These are phyloP conservation scores for Calliopum simillimum DNA, from an alignment of 2,888 invertebrate genomes.

Conservation along the genomic window DNA sequence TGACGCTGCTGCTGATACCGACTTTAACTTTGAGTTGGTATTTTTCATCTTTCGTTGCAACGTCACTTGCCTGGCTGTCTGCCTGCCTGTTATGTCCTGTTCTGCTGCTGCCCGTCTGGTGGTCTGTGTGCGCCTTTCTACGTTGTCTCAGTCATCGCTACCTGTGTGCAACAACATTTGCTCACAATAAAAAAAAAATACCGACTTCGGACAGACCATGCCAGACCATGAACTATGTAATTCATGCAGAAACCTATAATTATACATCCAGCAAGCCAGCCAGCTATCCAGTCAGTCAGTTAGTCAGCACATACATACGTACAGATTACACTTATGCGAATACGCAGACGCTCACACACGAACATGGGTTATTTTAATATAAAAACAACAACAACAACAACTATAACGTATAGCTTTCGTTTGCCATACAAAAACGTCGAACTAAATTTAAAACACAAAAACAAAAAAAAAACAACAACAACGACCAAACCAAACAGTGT, in stretches of 20 bases:
- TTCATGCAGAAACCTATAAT: slow-evolving; percentile 48
- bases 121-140: not conserved
- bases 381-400: slow-evolving; percentile 39
- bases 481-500: slow-evolving; percentile 26
- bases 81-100: not conserved
- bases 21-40: not conserved
- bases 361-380: slow-evolving; percentile 33
- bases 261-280: slow-evolving; percentile 45
- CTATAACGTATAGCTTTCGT: slow-evolving; percentile 64
- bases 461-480: slow-evolving; percentile 18
- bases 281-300: slow-evolving; percentile 30
- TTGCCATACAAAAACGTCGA: slow-evolving; percentile 64
- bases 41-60: slow-evolving; percentile 1
- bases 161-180: slow-evolving; percentile 46
- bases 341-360: slow-evolving; percentile 18
- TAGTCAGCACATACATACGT: slow-evolving; percentile 27
- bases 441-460: slow-evolving; percentile 57
- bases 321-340: slow-evolving; percentile 14
- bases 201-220: slow-evolving; percentile 27
- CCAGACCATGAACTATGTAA: slow-evolving; percentile 46
- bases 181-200: slow-evolving; percentile 10
- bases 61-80: not conserved
- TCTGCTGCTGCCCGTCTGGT: not conserved
- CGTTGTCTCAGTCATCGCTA: slow-evolving; percentile 32
- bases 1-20: too few relatives aligned